Percentiles rank a stretch among this genome's conserved stretches.
These are phyloP conservation scores for Neocrepidodera transversa DNA, from an alignment of 2,888 invertebrate genomes.

Conservation along the genomic window DNA sequence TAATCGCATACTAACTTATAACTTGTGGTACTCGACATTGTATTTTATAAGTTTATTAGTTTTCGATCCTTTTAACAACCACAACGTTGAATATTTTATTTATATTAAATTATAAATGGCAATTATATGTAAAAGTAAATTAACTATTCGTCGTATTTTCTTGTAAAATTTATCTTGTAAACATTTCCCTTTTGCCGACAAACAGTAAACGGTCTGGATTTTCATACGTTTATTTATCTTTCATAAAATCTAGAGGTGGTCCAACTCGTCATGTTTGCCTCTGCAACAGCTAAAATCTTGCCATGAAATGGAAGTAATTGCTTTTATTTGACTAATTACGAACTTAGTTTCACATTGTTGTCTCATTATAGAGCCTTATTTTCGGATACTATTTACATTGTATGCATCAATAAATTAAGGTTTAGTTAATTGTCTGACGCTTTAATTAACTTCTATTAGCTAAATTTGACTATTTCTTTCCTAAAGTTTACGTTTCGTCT, in stretches of 20 bases:
- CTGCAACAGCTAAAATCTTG: constrained; percentile 3
- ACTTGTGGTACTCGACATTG: no score
- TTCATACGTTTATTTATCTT: neutral
- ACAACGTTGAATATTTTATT: no score
- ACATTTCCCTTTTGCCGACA: neutral
- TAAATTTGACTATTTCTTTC: no score
- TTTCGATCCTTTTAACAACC: no score
- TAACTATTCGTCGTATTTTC: no score
- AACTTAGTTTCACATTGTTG: constrained; percentile 6
- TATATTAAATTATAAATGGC: no score
- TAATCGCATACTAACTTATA: no score
- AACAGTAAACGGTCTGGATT: neutral
- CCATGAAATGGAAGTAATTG: neutral
- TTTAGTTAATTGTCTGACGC: no score
- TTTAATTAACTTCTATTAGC: no score
- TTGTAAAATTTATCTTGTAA: neutral
- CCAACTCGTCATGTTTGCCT: constrained; percentile 7
- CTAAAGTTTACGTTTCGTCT: no score
- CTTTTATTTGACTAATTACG: constrained; percentile 10
- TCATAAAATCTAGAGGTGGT: neutral
- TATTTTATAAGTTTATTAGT: no score
- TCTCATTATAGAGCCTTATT: neutral
- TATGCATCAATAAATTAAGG: neutral
- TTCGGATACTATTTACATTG: neutral
- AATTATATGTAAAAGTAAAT: no score